These are phyloP conservation scores for Lemur catta DNA, from an alignment of 2,797 vertebrate genomes.

Conservation along the genomic window DNA sequence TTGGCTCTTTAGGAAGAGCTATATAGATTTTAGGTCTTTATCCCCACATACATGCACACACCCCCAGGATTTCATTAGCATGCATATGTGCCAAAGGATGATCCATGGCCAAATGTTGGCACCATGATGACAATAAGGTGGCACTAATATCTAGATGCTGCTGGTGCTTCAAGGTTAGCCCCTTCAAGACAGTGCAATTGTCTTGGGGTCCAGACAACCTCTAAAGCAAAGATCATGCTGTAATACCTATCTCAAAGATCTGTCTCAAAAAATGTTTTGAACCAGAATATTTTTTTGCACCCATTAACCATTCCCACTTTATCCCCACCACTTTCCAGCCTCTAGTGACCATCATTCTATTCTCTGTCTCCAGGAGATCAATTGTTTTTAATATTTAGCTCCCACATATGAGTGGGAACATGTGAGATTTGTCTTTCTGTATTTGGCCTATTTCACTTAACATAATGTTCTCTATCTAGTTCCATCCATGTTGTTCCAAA, in stretches of 20 bases:
- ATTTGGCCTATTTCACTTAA: neutral
- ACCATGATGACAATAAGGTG: neutral
- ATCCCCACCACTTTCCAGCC: neutral
- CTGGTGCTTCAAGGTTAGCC: neutral
- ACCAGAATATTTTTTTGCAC: neutral
- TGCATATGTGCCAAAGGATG: no score
- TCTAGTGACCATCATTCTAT: neutral
- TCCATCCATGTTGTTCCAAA: no score
- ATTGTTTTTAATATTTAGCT: neutral
- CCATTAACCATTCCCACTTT: neutral
- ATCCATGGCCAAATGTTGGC: neutral
- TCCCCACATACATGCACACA: neutral
- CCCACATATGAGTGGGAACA: neutral
- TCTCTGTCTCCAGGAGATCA: neutral
- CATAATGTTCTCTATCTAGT: neutral
- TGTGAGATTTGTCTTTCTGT: neutral
- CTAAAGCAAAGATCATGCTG: neutral
- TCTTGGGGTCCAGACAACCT: neutral
- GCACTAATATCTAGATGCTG: neutral
- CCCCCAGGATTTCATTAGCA: neutral
- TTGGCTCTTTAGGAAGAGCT: neutral
- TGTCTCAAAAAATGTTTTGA: neutral
- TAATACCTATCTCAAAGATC: neutral
- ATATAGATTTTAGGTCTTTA: neutral
- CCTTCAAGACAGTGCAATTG: neutral